Conservation (phyloP, 2,888 invertebrate genomes). For the Galerucella calmariensis region DNA sequence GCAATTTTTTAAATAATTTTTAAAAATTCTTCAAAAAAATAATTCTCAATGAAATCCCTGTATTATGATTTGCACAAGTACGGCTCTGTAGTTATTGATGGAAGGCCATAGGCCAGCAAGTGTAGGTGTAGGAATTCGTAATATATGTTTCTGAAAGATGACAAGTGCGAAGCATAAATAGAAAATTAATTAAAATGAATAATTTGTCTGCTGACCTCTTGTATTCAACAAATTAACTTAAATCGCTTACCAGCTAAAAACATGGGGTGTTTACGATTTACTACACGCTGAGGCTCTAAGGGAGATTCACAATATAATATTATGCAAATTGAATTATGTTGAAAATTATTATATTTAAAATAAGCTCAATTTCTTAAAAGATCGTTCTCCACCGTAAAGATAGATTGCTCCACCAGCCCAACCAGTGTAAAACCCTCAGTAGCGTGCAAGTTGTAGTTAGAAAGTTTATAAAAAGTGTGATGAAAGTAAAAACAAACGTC, state of each 20-base stretch:
- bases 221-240: slow-evolving; percentile 29
- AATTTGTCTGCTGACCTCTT: slow-evolving; percentile 40
- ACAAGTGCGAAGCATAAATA: slow-evolving; percentile 38
- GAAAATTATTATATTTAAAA: background rate
- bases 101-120: slow-evolving; percentile 42
- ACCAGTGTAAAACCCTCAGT: too few relatives aligned
- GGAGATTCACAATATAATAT: slow-evolving; percentile 11
- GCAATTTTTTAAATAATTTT: too few relatives aligned
- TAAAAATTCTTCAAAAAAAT: too few relatives aligned
- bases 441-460: too few relatives aligned
- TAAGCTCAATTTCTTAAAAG: background rate
- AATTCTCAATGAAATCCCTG: background rate
- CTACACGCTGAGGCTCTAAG: slow-evolving; percentile 11
- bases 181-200: slow-evolving; percentile 42
- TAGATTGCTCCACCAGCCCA: too few relatives aligned
- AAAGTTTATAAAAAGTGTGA: too few relatives aligned
- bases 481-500: too few relatives aligned
- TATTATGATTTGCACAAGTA: background rate
- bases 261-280: slow-evolving; percentile 15
- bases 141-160: slow-evolving; percentile 43
- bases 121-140: slow-evolving; percentile 45
- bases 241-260: slow-evolving; percentile 16
- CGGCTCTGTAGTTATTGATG: slow-evolving; percentile 25
- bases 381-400: too few relatives aligned
- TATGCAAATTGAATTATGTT: slow-evolving; percentile 14